These are phyloP conservation scores for Pristionchus japonicus DNA, from an alignment of 2,888 invertebrate species.

Conservation along the genomic window DNA sequence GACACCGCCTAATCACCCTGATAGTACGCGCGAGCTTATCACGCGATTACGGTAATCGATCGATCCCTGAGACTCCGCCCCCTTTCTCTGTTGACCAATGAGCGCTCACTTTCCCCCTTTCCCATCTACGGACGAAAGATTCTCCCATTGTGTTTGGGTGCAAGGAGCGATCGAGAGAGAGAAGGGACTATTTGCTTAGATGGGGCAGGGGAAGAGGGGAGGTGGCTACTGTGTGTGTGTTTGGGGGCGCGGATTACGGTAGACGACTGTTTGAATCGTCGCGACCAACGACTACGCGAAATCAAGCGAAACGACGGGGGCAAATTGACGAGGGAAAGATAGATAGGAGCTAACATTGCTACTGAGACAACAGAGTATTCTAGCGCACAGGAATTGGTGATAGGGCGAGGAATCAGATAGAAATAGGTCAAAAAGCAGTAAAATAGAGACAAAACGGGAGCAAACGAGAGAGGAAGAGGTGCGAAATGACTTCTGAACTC, in stretches of 20 bases:
- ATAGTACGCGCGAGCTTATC: conserved; percentile 21
- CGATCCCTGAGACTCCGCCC: neutral
- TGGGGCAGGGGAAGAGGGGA: neutral
- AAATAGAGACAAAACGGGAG: neutral
- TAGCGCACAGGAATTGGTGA: neutral
- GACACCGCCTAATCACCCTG: conserved; percentile 22
- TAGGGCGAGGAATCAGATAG: too few species aligned
- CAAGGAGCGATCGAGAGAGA: neutral
- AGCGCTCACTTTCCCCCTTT: neutral
- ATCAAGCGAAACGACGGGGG: neutral
- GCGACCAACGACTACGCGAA: neutral
- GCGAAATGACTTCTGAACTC: neutral
- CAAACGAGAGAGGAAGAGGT: neutral
- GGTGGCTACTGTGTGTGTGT: conserved; percentile 38
- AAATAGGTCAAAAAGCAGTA: too few species aligned
- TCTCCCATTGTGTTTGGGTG: conserved; percentile 27
- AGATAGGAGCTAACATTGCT: neutral
- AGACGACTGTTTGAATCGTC: conserved; percentile 39
- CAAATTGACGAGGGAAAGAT: conserved; percentile 15
- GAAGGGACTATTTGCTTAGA: conserved; percentile 22
- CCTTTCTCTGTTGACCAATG: conserved; percentile 24
- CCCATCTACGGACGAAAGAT: conserved; percentile 9
- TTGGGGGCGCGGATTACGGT: neutral
- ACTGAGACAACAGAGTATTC: neutral
- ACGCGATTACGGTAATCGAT: conserved; percentile 17